Percentiles rank a stretch among this genome's conserved stretches.
Conservation (phyloP, 2,888 invertebrate genomes). For the Pyrrhia umbra region DNA sequence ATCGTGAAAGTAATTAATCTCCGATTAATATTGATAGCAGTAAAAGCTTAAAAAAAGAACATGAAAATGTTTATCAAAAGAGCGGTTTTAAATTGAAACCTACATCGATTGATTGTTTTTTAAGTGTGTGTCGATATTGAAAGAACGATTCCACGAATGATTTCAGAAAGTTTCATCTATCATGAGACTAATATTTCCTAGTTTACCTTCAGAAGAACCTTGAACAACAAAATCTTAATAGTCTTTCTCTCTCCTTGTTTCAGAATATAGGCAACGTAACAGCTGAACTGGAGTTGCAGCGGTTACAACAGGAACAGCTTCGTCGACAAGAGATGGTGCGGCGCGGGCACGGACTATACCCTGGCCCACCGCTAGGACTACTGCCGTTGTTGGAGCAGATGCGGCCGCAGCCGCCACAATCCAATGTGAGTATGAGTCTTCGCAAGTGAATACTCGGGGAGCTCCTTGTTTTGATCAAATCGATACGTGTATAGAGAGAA, state of each 20-base stretch:
- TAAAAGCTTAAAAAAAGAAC: constrained; percentile 1
- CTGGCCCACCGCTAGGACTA: constrained; percentile 92
- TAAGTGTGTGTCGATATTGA: background rate
- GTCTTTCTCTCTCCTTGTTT: constrained; percentile 61
- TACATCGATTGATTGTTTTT: background rate
- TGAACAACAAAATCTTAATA: constrained; percentile 1
- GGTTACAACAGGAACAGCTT: constrained; percentile 92
- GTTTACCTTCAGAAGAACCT: too few relatives aligned
- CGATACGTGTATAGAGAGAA: background rate
- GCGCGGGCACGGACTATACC: constrained; percentile 85
- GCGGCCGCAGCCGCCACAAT: constrained; percentile 83
- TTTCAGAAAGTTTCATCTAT: too few relatives aligned
- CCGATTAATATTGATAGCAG: background rate
- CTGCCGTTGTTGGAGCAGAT: constrained; percentile 93
- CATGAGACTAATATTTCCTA: too few relatives aligned
- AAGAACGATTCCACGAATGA: background rate
- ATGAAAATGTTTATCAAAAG: background rate
- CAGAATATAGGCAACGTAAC: constrained; percentile 86
- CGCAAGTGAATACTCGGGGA: too few relatives aligned
- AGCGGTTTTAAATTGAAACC: background rate
- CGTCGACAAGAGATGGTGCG: constrained; percentile 90
- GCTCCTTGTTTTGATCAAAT: too few relatives aligned
- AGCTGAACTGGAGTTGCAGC: constrained; percentile 92
- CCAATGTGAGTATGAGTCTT: constrained; percentile 81
- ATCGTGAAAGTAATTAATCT: background rate